Percentiles rank a stretch among this genome's conserved stretches.
Conservation (phyloP, 1,140 invertebrate genomes). For the Drosophila sucinea region DNA sequence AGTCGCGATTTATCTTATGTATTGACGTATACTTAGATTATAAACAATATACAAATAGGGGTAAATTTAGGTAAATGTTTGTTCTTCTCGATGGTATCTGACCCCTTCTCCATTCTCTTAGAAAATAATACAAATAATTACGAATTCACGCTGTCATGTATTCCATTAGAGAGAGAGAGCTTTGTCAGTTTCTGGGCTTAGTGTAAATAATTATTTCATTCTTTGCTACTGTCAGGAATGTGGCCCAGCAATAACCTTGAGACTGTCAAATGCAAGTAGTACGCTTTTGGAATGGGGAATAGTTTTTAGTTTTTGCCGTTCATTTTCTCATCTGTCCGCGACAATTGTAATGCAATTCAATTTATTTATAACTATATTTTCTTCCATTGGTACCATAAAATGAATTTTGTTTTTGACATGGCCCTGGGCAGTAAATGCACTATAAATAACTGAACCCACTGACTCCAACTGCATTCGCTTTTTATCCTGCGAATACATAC, state of each 20-base stretch:
- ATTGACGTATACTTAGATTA: no score
- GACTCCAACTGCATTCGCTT: background rate
- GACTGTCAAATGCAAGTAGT: conserved; percentile 9
- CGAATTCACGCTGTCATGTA: background rate
- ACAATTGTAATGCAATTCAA: conserved; percentile 20
- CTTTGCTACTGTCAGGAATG: conserved; percentile 3
- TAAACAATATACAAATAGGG: no score
- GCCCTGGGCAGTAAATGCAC: conserved; percentile 3
- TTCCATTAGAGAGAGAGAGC: background rate
- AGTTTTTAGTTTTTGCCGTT: conserved; percentile 6
- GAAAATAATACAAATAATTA: background rate
- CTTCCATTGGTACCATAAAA: conserved; percentile 3
- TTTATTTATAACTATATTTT: conserved; percentile 18
- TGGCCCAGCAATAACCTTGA: conserved; percentile 10
- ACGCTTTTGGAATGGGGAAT: conserved; percentile 4
- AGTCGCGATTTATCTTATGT: no score
- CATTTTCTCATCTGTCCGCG: conserved; percentile 15
- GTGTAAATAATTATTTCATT: conserved; percentile 1
- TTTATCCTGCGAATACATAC: no score
- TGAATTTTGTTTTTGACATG: conserved; percentile 23
- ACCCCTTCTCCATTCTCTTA: background rate
- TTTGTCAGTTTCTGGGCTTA: background rate
- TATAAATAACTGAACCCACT: background rate
- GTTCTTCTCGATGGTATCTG: background rate
- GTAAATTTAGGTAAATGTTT: background rate